Conservation (phyloP, 2,888 invertebrate genomes). For the Caenorhabditis japonica region DNA sequence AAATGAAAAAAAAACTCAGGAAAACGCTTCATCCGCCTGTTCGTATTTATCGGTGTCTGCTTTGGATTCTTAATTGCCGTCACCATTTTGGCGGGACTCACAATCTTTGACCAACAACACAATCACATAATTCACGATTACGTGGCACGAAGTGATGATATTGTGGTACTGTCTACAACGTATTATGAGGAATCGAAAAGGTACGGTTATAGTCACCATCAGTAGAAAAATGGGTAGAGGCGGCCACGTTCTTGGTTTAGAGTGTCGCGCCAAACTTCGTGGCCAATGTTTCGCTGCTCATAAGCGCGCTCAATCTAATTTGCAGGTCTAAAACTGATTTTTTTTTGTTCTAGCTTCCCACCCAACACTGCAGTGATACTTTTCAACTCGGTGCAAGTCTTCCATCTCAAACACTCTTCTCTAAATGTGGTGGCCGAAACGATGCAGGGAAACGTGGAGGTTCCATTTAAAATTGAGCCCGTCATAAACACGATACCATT, state of each 20-base stretch:
- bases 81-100: slow-evolving; percentile 47
- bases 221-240: too few species aligned
- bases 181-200: slow-evolving; percentile 54
- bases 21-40: slow-evolving; percentile 38
- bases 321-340: too few species aligned
- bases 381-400: slow-evolving; percentile 69
- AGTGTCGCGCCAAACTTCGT: too few species aligned
- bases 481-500: slow-evolving; percentile 59
- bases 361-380: slow-evolving; percentile 71
- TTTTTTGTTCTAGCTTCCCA: too few species aligned
- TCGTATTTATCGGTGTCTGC: slow-evolving; percentile 31
- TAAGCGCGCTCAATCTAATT: too few species aligned
- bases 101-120: slow-evolving; percentile 62
- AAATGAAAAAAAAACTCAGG: slow-evolving; percentile 18
- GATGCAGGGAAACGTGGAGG: slow-evolving; percentile 38
- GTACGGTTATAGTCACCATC: too few species aligned
- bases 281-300: too few species aligned
- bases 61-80: slow-evolving; percentile 39
- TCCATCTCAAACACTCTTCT: slow-evolving; percentile 56
- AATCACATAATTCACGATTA: slow-evolving; percentile 62
- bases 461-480: slow-evolving; percentile 49
- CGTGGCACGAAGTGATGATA: slow-evolving; percentile 54
- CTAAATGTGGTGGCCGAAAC: slow-evolving; percentile 46
- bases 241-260: too few species aligned
- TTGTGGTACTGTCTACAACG: slow-evolving; percentile 57